phyloP scores from a whole-genome alignment of 1,140 invertebrate species.

The Oscheius sp. region DNA sequence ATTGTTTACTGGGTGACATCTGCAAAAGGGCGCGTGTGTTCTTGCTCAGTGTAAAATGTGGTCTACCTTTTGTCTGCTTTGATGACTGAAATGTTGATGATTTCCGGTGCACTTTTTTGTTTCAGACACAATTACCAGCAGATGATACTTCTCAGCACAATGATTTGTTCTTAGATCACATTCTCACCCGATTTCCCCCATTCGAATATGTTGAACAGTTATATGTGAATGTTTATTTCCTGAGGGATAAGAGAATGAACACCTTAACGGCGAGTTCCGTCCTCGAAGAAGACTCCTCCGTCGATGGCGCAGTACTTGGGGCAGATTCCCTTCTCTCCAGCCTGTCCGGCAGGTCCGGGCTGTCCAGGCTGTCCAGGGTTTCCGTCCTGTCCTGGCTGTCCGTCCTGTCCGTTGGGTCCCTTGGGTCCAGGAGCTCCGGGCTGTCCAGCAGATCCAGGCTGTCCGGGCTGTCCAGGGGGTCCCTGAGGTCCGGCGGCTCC shows the following conservation, averaged over 20 bases:
- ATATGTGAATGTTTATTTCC: not conserved
- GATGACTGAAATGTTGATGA: not conserved
- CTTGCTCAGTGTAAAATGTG: too few species aligned
- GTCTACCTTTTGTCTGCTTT: too few species aligned
- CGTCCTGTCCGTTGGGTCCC: conserved; percentile 38
- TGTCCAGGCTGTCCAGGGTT: conserved; percentile 37
- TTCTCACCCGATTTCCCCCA: not conserved
- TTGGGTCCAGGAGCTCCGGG: conserved; percentile 35
- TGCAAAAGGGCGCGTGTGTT: too few species aligned
- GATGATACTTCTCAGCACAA: too few species aligned
- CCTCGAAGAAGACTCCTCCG: conserved; percentile 59
- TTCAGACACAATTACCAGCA: too few species aligned
- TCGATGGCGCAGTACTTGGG: conserved; percentile 57
- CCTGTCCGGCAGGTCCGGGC: conserved; percentile 27
- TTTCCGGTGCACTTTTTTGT: not conserved
- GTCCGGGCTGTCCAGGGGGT: conserved; percentile 36
- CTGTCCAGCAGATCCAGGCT: conserved; percentile 34
- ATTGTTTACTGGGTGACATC: too few species aligned
- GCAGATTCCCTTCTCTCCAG: conserved; percentile 43
- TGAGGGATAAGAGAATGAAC: not conserved
- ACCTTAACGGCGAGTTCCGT: conserved; percentile 51
- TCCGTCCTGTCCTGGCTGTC: conserved; percentile 40
- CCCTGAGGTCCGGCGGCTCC: conserved; percentile 38
- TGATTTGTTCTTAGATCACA: too few species aligned
- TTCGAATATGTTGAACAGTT: too few species aligned